Conservation (phyloP, 2,888 invertebrate genomes). For the Acanthopleura granulata region DNA sequence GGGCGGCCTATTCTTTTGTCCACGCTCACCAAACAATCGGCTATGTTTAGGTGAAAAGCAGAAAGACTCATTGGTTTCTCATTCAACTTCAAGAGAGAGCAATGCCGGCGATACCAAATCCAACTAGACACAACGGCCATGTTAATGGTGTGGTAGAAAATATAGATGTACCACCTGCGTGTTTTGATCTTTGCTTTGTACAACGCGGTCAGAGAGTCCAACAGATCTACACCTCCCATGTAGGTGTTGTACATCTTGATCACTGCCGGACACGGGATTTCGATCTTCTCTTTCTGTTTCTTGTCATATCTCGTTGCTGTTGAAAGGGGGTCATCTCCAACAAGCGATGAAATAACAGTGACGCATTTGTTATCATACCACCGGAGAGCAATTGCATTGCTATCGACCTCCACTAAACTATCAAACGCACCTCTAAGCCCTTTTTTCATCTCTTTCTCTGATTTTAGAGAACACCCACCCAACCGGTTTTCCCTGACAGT, state of each 20-base stretch:
- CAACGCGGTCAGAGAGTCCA: not conserved
- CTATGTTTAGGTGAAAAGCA: conserved; percentile 22
- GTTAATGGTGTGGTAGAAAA: conserved; percentile 3
- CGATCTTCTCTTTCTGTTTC: conserved; percentile 20
- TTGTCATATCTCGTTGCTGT: conserved; percentile 20
- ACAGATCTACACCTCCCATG: conserved; percentile 27
- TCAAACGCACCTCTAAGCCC: not conserved
- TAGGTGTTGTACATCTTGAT: conserved; percentile 17
- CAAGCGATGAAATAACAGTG: conserved; percentile 2
- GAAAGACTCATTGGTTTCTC: conserved; percentile 7
- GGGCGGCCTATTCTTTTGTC: conserved; percentile 18
- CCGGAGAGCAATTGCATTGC: not conserved
- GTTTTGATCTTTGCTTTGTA: not conserved
- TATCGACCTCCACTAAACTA: not conserved
- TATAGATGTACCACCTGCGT: not conserved
- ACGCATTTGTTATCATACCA: conserved; percentile 14
- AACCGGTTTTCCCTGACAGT: conserved; percentile 22
- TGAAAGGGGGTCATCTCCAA: not conserved
- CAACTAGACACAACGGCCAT: not conserved
- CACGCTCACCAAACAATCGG: conserved; percentile 11
- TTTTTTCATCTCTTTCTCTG: conserved; percentile 4
- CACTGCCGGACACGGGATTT: not conserved
- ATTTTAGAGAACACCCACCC: not conserved
- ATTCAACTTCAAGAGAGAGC: not conserved
- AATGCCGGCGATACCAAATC: not conserved